Conservation (phyloP, 2,797 vertebrate genomes). For the Nyctibius grandis region DNA sequence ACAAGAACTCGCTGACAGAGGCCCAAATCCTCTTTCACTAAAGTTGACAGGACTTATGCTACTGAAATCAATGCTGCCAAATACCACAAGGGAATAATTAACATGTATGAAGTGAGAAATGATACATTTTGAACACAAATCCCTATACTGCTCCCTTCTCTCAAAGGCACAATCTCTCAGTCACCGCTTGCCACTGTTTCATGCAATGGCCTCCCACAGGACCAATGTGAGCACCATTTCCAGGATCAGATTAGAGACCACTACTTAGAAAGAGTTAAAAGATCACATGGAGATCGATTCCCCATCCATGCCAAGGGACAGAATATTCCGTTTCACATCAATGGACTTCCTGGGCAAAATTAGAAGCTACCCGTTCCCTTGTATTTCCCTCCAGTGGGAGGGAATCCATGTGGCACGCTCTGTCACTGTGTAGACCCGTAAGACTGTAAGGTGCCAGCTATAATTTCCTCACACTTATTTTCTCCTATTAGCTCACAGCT, state of each 20-base stretch:
- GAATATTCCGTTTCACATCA: neutral
- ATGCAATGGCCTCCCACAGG: accelerated
- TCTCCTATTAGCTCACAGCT: conserved; percentile 19
- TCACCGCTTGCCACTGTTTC: neutral
- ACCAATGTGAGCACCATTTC: neutral
- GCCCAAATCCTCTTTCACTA: neutral
- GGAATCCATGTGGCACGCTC: neutral
- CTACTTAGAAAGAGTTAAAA: neutral
- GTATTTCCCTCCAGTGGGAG: neutral
- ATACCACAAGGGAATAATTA: neutral
- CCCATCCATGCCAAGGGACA: neutral
- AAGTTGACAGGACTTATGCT: neutral
- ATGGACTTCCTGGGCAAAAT: neutral
- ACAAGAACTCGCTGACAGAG: neutral
- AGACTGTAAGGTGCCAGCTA: conserved; percentile 7
- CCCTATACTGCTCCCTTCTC: neutral
- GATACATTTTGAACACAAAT: neutral
- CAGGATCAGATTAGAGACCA: neutral
- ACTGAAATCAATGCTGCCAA: neutral
- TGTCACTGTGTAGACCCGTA: neutral
- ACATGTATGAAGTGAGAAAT: neutral
- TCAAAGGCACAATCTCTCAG: neutral
- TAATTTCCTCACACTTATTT: conserved; percentile 30
- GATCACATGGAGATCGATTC: neutral
- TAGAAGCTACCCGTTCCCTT: neutral